Evolutionary conservation across 1,140 invertebrate genomes (phyloP).

Genomic region (Drosophila lowei): DNA sequence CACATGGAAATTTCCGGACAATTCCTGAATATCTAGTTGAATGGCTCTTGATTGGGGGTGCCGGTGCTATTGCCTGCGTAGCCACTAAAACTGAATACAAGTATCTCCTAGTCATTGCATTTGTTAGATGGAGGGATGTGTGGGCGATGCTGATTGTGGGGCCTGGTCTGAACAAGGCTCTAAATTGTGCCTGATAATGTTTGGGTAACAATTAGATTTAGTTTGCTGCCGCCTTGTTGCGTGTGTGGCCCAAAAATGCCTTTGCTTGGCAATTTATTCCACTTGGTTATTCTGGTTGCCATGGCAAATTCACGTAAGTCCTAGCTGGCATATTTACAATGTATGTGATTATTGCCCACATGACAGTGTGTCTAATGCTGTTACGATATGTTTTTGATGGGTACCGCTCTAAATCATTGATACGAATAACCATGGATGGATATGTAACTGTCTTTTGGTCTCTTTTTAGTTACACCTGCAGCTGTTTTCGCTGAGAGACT

Average conservation of each 20-base stretch:
- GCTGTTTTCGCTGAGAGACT: neutral
- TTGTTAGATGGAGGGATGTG: no score
- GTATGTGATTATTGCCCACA: slow-evolving; percentile 21
- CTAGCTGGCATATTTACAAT: slow-evolving; percentile 11
- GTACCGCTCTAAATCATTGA: neutral
- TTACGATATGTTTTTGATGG: slow-evolving; percentile 13
- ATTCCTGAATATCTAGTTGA: neutral
- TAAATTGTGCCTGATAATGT: slow-evolving; percentile 41
- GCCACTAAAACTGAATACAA: no score
- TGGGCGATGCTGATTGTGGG: no score
- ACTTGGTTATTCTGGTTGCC: slow-evolving; percentile 33
- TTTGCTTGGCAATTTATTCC: slow-evolving; percentile 22
- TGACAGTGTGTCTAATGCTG: slow-evolving; percentile 1
- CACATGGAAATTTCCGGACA: slow-evolving; percentile 4
- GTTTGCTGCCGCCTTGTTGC: neutral
- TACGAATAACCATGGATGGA: slow-evolving; percentile 1
- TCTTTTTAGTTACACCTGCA: neutral
- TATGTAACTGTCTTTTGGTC: neutral
- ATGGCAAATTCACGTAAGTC: slow-evolving; percentile 25
- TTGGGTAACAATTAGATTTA: neutral
- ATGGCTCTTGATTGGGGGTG: slow-evolving; percentile 1
- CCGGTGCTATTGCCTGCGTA: no score
- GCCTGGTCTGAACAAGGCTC: no score
- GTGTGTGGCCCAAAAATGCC: slow-evolving; percentile 34
- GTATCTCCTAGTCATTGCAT: no score